Conservation (phyloP, 2,113 vertebrate genomes). For the Dicentrarchus labrax region DNA sequence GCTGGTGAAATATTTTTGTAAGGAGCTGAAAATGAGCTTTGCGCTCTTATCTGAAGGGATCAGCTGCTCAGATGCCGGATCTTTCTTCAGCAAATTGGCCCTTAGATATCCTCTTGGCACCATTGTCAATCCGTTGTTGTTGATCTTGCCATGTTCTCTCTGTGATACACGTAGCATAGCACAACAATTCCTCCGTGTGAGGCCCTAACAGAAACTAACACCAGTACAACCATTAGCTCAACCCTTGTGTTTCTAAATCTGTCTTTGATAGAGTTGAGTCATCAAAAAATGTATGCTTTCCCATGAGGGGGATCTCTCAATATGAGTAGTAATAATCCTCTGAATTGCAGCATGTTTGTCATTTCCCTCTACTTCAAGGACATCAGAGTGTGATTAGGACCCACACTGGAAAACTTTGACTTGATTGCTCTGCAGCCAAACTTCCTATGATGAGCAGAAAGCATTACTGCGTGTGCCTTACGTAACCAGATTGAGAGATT, state of each 20-base stretch:
- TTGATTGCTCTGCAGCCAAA: slow-evolving; percentile 48
- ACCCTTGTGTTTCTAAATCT: slow-evolving; percentile 36
- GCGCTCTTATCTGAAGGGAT: slow-evolving; percentile 66
- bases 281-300: background rate
- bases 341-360: slow-evolving; percentile 29
- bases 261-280: slow-evolving; percentile 20
- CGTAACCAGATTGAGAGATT: slow-evolving; percentile 37
- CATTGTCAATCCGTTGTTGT: slow-evolving; percentile 56
- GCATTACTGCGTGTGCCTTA: slow-evolving; percentile 34
- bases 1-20: slow-evolving; percentile 49
- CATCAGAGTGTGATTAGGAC: slow-evolving; percentile 29
- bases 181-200: slow-evolving; percentile 32
- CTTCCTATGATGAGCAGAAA: slow-evolving; percentile 41
- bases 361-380: slow-evolving; percentile 50
- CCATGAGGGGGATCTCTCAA: slow-evolving; percentile 27
- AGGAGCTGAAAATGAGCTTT: slow-evolving; percentile 63
- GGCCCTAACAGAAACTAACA: slow-evolving; percentile 6
- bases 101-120: slow-evolving; percentile 65
- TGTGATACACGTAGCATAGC: slow-evolving; percentile 18
- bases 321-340: slow-evolving; percentile 41
- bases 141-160: slow-evolving; percentile 36
- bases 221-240: slow-evolving; percentile 6
- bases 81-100: slow-evolving; percentile 71
- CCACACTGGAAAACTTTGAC: slow-evolving; percentile 42
- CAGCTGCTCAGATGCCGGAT: slow-evolving; percentile 67